A percentile compares a stretch with the other conserved stretches of the same genome.
These are phyloP conservation scores for Nephrotoma guestfalica DNA, from an alignment of 2,888 invertebrate species.

Conservation along the genomic window DNA sequence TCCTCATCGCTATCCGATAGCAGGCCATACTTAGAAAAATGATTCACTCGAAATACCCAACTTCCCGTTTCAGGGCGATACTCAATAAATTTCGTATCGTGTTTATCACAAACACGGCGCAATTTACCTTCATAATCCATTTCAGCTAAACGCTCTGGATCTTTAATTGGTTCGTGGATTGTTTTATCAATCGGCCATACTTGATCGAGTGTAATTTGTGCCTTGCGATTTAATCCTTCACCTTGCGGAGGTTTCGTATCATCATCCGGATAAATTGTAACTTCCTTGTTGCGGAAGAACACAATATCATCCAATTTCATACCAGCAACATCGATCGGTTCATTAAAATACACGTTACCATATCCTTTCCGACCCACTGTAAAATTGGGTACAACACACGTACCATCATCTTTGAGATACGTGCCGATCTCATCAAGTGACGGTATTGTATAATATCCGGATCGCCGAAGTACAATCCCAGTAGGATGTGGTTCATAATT, in stretches of 20 bases:
- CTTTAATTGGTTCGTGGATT: constrained; percentile 61
- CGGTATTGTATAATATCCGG: constrained; percentile 87
- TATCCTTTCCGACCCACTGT: constrained; percentile 81
- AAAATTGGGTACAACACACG: constrained; percentile 72
- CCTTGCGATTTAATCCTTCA: constrained; percentile 73
- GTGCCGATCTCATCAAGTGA: constrained; percentile 62
- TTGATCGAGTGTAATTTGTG: constrained; percentile 82
- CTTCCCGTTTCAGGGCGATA: constrained; percentile 92
- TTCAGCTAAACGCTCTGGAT: constrained; percentile 55
- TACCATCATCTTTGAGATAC: constrained; percentile 50
- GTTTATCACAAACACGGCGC: constrained; percentile 67
- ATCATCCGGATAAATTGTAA: constrained; percentile 89
- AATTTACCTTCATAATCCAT: constrained; percentile 80
- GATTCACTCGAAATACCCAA: constrained; percentile 91
- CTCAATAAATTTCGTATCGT: constrained; percentile 84
- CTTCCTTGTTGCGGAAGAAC: constrained; percentile 85
- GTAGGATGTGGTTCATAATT: constrained; percentile 44
- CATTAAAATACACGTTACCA: constrained; percentile 78
- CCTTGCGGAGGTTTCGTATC: constrained; percentile 77
- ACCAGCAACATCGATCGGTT: constrained; percentile 68
- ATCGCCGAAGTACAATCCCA: constrained; percentile 59
- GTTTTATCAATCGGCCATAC: constrained; percentile 90
- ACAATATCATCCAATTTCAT: constrained; percentile 80
- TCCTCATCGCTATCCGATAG: constrained; percentile 78
- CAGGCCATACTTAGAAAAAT: constrained; percentile 88